phyloP scores from a whole-genome alignment of 2,888 invertebrate species.

The Caenorhabditis wallacei region DNA sequence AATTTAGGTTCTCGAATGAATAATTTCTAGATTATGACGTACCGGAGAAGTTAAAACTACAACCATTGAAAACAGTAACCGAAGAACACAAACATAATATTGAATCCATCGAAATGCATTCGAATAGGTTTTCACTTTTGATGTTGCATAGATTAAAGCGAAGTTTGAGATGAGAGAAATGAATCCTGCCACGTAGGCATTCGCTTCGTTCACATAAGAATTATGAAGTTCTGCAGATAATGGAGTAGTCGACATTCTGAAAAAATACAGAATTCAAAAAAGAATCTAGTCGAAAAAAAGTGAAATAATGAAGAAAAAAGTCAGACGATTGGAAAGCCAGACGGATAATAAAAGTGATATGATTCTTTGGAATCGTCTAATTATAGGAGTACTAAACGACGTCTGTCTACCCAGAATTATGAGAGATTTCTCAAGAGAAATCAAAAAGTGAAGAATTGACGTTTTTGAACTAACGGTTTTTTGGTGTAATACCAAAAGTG shows the following conservation, averaged over 20 bases:
- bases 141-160: slow-evolving; percentile 35
- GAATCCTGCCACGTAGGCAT: slow-evolving; percentile 37
- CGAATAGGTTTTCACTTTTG: slow-evolving; percentile 49
- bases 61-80: slow-evolving; percentile 39
- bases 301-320: not conserved
- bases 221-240: slow-evolving; percentile 9
- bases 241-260: slow-evolving; percentile 18
- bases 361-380: slow-evolving; percentile 29
- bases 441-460: not conserved
- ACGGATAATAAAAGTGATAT: slow-evolving; percentile 22
- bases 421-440: not conserved
- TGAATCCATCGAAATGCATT: slow-evolving; percentile 36
- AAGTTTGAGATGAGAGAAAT: slow-evolving; percentile 49
- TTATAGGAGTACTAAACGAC: slow-evolving; percentile 26
- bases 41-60: slow-evolving; percentile 55
- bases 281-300: not conserved
- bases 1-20: no score
- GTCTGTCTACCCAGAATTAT: slow-evolving; percentile 9
- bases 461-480: not conserved
- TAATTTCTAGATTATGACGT: not conserved
- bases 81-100: slow-evolving; percentile 29
- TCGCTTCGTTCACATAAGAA: slow-evolving; percentile 28
- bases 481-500: not conserved
- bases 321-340: not conserved
- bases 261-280: not conserved